Evolutionary conservation across 2,888 invertebrate genomes (phyloP).

Genomic region (Synanthedon andrenaeformis): DNA sequence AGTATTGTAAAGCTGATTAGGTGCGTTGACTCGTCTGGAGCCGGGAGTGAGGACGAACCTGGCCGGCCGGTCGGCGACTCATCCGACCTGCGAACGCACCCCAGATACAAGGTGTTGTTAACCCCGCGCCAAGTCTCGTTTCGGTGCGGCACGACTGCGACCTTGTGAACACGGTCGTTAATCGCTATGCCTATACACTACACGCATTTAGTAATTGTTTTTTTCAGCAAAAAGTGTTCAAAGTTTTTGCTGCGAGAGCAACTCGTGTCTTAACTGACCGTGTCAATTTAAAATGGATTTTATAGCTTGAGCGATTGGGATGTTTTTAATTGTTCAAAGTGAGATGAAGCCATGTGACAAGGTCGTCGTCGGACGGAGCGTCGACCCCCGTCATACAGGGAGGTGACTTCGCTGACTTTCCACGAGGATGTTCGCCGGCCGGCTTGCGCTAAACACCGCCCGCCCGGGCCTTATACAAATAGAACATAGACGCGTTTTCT

Average conservation of each 20-base stretch:
- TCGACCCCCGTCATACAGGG: conserved; percentile 10
- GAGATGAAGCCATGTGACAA: not conserved
- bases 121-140: conserved; percentile 20
- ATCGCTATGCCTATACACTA: conserved; percentile 20
- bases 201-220: no score
- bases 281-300: no score
- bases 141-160: conserved; percentile 19
- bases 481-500: conserved; percentile 25
- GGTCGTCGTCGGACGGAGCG: conserved; percentile 16
- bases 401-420: conserved; percentile 35
- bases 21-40: conserved; percentile 11
- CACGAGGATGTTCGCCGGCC: conserved; percentile 15
- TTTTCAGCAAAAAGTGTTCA: no score
- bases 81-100: conserved; percentile 30
- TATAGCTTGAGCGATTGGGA: not conserved
- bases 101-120: conserved; percentile 45
- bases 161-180: conserved; percentile 38
- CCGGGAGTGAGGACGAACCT: conserved; percentile 1
- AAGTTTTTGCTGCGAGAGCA: not conserved
- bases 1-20: not conserved
- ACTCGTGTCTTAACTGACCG: not conserved
- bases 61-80: conserved; percentile 6
- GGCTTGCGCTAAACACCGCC: conserved; percentile 6
- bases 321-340: not conserved
- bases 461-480: conserved; percentile 14